A percentile compares a stretch with the other conserved stretches of the same genome.
Conservation (phyloP, 2,113 vertebrate species). For the Scopus umbretta region DNA sequence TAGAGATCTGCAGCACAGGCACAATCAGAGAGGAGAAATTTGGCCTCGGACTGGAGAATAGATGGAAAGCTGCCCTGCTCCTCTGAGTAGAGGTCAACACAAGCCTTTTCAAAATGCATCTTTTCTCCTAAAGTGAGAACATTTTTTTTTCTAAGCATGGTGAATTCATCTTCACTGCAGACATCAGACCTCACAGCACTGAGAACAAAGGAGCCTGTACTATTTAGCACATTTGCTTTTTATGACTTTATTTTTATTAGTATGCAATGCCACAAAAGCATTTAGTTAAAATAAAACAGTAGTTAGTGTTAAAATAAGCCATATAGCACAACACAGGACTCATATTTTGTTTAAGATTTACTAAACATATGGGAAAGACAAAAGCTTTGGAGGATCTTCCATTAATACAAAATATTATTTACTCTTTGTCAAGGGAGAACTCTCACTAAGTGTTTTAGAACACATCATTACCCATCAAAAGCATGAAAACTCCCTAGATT, state of each 20-base stretch:
- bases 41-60: neutral
- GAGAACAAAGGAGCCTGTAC: conserved; percentile 24
- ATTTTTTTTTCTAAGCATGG: neutral
- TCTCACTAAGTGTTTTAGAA: conserved; percentile 21
- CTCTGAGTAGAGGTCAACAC: neutral
- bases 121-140: neutral
- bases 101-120: neutral
- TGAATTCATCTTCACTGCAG: neutral
- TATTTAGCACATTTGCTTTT: neutral
- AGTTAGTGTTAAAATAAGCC: conserved; percentile 31
- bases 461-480: conserved; percentile 29
- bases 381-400: conserved; percentile 18
- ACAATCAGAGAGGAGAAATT: neutral
- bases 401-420: conserved; percentile 50
- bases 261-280: neutral
- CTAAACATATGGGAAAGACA: conserved; percentile 22
- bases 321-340: conserved; percentile 28
- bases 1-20: neutral
- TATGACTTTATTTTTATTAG: conserved; percentile 37
- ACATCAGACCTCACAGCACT: neutral
- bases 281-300: conserved; percentile 56
- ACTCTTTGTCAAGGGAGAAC: neutral
- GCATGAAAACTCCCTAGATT: neutral
- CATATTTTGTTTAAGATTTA: conserved; percentile 40
- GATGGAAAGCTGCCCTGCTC: neutral